phyloP scores from a whole-genome alignment of 2,888 invertebrate species.

The Latheticus oryzae region DNA sequence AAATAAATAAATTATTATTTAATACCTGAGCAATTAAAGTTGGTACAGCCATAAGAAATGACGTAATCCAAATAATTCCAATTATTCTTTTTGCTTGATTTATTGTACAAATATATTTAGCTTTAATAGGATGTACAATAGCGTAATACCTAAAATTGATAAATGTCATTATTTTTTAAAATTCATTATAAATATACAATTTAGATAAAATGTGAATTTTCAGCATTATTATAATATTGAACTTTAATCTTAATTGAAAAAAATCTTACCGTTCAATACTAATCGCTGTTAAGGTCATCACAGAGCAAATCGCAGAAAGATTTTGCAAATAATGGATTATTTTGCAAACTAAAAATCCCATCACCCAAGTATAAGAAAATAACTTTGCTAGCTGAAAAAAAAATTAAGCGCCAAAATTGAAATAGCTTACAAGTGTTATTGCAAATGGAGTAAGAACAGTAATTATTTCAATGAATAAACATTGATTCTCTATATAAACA shows the following conservation, averaged over 20 bases:
- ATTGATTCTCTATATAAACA: slow-evolving; percentile 40
- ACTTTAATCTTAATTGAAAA: slow-evolving; percentile 15
- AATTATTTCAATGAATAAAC: slow-evolving; percentile 37
- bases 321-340: slow-evolving; percentile 78
- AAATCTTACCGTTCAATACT: slow-evolving; percentile 75
- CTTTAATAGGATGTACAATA: slow-evolving; percentile 77
- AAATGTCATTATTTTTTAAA: neutral
- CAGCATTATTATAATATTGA: slow-evolving; percentile 7
- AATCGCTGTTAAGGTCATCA: slow-evolving; percentile 78
- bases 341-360: slow-evolving; percentile 76
- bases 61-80: slow-evolving; percentile 71
- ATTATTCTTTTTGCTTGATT: slow-evolving; percentile 74
- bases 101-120: slow-evolving; percentile 76
- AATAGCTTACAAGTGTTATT: slow-evolving; percentile 4
- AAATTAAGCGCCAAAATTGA: no score
- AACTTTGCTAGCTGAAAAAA: slow-evolving; percentile 72
- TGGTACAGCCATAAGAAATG: slow-evolving; percentile 72
- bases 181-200: slow-evolving; percentile 5
- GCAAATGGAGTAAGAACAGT: slow-evolving; percentile 33
- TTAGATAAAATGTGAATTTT: slow-evolving; percentile 27
- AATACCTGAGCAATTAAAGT: slow-evolving; percentile 74
- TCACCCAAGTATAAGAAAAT: slow-evolving; percentile 76
- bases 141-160: slow-evolving; percentile 72
- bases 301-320: slow-evolving; percentile 78
- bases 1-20: no score